These are phyloP conservation scores for Myzus persicae DNA, from an alignment of 1,140 invertebrate species.

Conservation along the genomic window DNA sequence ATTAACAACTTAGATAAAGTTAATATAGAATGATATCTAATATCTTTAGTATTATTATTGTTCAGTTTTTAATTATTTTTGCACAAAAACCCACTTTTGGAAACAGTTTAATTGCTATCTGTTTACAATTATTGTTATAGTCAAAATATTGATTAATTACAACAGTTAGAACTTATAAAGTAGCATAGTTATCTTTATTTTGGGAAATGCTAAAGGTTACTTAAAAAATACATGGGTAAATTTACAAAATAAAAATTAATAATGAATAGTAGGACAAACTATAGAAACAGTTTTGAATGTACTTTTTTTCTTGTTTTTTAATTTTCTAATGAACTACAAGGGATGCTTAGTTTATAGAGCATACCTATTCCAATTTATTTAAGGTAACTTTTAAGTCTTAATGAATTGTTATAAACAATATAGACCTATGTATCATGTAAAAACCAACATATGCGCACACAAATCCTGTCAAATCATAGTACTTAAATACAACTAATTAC, in stretches of 20 bases:
- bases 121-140: neutral
- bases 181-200: too few species aligned
- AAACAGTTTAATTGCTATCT: neutral
- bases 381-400: neutral
- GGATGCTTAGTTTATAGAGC: neutral
- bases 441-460: too few species aligned
- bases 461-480: neutral
- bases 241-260: too few species aligned
- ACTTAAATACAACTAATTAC: neutral
- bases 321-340: neutral
- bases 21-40: neutral
- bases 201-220: too few species aligned
- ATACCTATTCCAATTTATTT: neutral
- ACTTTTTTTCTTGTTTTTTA: neutral
- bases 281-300: too few species aligned
- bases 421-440: neutral
- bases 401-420: fast-evolving
- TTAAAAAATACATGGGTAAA: too few species aligned
- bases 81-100: neutral
- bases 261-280: too few species aligned
- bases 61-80: neutral
- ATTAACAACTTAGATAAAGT: neutral
- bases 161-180: neutral
- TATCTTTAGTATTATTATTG: neutral
- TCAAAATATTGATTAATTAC: neutral